Percentiles rank a stretch among this genome's conserved stretches.
phyloP scores from a whole-genome alignment of 1,140 invertebrate species.

The Archivesica marissinica region DNA sequence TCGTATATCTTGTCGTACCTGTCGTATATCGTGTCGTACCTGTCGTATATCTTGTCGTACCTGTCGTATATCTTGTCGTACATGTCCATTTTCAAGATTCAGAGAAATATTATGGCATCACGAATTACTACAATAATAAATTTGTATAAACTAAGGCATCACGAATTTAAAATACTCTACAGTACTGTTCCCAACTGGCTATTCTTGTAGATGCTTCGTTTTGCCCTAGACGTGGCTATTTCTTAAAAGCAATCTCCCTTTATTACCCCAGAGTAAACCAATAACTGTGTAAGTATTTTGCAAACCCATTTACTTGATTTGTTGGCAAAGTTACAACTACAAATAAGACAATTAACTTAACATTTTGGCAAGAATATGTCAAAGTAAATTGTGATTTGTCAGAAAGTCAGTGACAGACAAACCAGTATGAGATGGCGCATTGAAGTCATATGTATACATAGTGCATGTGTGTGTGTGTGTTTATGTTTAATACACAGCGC shows the following conservation, averaged over 20 bases:
- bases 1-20: too few species aligned
- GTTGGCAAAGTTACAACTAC: background rate
- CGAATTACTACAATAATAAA: too few species aligned
- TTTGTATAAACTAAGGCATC: too few species aligned
- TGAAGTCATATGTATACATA: background rate
- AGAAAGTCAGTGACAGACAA: background rate
- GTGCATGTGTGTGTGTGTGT: too few species aligned
- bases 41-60: too few species aligned
- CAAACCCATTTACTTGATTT: conserved; percentile 20
- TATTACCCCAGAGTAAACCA: conserved; percentile 6
- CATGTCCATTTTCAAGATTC: too few species aligned
- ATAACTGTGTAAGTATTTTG: conserved; percentile 29
- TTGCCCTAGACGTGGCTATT: background rate
- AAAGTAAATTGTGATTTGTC: background rate
- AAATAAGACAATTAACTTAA: conserved; percentile 20
- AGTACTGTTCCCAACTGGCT: background rate
- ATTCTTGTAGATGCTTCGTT: background rate
- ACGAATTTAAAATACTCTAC: too few species aligned
- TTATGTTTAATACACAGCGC: too few species aligned
- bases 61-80: too few species aligned
- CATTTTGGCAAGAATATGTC: conserved; percentile 11
- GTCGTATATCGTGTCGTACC: too few species aligned
- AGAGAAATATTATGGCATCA: too few species aligned
- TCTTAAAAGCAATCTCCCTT: conserved; percentile 18
- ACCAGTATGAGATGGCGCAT: background rate